Base-by-base conservation (phyloP, 2,888 invertebrate genomes). In the Cephalotes varians region DNA sequence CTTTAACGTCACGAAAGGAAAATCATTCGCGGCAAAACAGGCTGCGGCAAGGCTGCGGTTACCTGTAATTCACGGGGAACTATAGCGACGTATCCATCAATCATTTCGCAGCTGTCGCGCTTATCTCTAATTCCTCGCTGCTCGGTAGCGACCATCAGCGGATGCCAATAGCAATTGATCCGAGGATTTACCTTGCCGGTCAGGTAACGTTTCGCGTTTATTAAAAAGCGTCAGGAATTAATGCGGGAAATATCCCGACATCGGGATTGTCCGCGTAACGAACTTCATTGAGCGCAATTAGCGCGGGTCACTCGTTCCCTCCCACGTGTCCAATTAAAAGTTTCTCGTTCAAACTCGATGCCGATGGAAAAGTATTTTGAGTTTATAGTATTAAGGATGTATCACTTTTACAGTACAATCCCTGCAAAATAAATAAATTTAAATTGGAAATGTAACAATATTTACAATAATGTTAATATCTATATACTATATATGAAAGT, bases 21-120 rank as follows among this genome's bases (percentile, higher is more conserved):
- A 76, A 65, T 28, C 65, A 76, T 65, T 65, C 65, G 9, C n/a
- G 65, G 25, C 28, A n/a, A 65, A 76, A 76, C 76, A 9, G 49
- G 28, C 49, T 25, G 65, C 51, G 49, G 34, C 76, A 65, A 76
- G 65, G 76, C 31, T 51, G 25, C 37, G 25, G 51, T 65, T 64
- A 51, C 37, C 64, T 28, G 65, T 28, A 51, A 51, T 51, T 76
- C 65, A 10, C 64, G 9, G n/a, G 21, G 51, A 51, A 40, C 4
- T 74, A 51, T n/a, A 40, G 49, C 65, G 49, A 76, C 34, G 25
- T 49, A 21, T 76, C 25, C 76, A 76, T 65, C 76, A 65, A 76
- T 76, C 76, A 76, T 76, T 76, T 65, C n/a, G 65, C 76, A 76
- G 65, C 76, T 62, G 62, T 74, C 47, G 47, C 47, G 62, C 21